Evolutionary conservation across 92 coral and sea anemone genomes (phyloP).

Genomic region (Phymanthus crucifer): DNA sequence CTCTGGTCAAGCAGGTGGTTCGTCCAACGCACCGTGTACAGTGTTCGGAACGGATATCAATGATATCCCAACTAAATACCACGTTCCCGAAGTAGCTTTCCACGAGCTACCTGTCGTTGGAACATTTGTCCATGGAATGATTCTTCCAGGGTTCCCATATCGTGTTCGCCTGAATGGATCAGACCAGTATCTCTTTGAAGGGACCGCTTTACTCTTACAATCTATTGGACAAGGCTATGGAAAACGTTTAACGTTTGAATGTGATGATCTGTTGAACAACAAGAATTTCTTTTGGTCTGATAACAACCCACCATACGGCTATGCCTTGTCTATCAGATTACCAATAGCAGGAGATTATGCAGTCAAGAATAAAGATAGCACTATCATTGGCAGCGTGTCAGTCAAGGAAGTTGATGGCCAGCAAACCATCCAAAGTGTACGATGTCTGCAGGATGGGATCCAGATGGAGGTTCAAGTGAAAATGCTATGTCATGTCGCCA

Average conservation of each 20-base stretch:
- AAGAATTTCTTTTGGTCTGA: constrained; percentile 72
- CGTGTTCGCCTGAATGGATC: constrained; percentile 57
- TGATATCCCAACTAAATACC: constrained; percentile 42
- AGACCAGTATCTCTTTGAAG: constrained; percentile 61
- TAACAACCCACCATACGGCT: constrained; percentile 59
- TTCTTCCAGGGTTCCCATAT: constrained; percentile 59
- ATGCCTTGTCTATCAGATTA: constrained; percentile 46
- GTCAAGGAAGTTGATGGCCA: constrained; percentile 5
- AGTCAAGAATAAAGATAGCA: constrained; percentile 4
- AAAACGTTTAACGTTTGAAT: constrained; percentile 56
- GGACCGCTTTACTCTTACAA: constrained; percentile 51
- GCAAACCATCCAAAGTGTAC: constrained; percentile 20
- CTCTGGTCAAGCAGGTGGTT: not conserved
- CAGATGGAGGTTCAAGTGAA: constrained; percentile 25
- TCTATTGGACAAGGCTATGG: constrained; percentile 69
- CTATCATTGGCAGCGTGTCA: constrained; percentile 8
- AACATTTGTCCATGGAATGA: constrained; percentile 50
- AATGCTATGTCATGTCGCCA: not conserved
- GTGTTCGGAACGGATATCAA: constrained; percentile 12
- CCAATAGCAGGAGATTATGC: constrained; percentile 15
- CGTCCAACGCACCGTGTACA: not conserved
- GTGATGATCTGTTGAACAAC: constrained; percentile 60
- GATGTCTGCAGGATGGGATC: not conserved
- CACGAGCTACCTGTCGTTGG: constrained; percentile 64
- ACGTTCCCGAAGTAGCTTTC: constrained; percentile 27